Conservation (phyloP, 2,888 invertebrate genomes). For the Xestoiulus laeticollis region DNA sequence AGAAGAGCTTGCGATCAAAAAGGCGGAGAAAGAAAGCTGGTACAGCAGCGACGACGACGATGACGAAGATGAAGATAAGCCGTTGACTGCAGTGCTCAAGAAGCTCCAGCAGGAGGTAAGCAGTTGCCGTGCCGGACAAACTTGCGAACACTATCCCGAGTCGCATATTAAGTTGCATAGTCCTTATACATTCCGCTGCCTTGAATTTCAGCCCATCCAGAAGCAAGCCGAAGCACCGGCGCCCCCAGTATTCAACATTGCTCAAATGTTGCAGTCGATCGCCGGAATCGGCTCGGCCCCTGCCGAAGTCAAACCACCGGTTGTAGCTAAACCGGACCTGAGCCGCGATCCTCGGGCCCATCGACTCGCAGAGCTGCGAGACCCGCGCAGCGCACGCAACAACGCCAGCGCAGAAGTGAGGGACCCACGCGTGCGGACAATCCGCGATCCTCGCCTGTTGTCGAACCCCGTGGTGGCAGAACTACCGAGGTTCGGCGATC, state of each 20-base stretch:
- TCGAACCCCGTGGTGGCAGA: not conserved
- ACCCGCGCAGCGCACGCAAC: conserved; percentile 14
- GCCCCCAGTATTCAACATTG: conserved; percentile 56
- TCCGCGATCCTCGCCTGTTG: not conserved
- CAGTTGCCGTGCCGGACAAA: not conserved
- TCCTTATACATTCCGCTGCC: not conserved
- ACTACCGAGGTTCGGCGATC: not conserved
- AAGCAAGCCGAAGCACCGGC: conserved; percentile 28
- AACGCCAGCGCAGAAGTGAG: conserved; percentile 8
- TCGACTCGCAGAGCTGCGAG: not conserved
- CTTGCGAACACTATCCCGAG: no score
- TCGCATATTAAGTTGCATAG: not conserved
- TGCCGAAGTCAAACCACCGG: not conserved
- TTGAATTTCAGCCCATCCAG: conserved; percentile 40
- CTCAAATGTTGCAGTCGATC: conserved; percentile 58
- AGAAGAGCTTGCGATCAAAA: conserved; percentile 47
- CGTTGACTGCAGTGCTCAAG: conserved; percentile 58
- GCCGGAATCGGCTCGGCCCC: conserved; percentile 46
- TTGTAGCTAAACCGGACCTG: conserved; percentile 47
- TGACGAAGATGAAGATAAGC: conserved; percentile 58
- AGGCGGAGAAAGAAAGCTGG: conserved; percentile 67
- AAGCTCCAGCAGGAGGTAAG: conserved; percentile 55
- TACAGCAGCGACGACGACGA: conserved; percentile 79
- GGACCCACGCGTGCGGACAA: not conserved
- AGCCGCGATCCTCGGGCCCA: conserved; percentile 57